Evolutionary conservation across 2,113 vertebrate genomes (phyloP), one percentile per base, ranked within the genome.

Genomic region (Clinocottus analis): DNA sequence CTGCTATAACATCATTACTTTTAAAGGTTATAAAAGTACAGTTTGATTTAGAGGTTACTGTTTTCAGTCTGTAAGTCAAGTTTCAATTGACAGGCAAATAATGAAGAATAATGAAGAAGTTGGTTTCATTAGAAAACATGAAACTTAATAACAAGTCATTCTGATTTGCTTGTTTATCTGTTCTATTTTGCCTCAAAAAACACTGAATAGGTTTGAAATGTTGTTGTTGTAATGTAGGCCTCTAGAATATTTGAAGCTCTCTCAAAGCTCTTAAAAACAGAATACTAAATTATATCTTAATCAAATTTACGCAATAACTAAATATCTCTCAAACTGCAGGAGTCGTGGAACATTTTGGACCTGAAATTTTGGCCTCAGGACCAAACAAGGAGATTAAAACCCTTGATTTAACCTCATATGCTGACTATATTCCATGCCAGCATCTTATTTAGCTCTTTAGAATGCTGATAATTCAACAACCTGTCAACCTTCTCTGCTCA

Each of bases 401-500:
- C 4, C 16, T 7, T 59, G 33, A 49, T 70, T n/a, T 55, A 70
- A 60, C 3, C 2, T 14, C 13, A 27, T 27, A 1, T 55, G 10
- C 41, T 65, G 29, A 51, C 23, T n/a, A 0, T 29, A 64, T 25
- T 61, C 1, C 6, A 14, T 23, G 4, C 5, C 58, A 27, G 23
- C 39, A 14, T 29, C 33, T 53, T 41, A 17, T 69, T 72, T 45
- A 45, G 33, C 23, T 65, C 12, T 13, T 27, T 56, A 13, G 1
- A 69, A 58, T 29, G 49, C 43, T 25, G 41, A n/a, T n/a, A 2
- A 35, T 65, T 70, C 14, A 58, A 72, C 41, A 84, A 58, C 53
- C 39, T 75, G 37, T 77, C 61, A 37, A 47, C 49, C 16, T 41
- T 67, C 55, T 72, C 47, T 75, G 33, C 59, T 71, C 27, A 41